Conservation (phyloP, 2,888 invertebrate genomes). For the Schizotus pectinicornis region DNA sequence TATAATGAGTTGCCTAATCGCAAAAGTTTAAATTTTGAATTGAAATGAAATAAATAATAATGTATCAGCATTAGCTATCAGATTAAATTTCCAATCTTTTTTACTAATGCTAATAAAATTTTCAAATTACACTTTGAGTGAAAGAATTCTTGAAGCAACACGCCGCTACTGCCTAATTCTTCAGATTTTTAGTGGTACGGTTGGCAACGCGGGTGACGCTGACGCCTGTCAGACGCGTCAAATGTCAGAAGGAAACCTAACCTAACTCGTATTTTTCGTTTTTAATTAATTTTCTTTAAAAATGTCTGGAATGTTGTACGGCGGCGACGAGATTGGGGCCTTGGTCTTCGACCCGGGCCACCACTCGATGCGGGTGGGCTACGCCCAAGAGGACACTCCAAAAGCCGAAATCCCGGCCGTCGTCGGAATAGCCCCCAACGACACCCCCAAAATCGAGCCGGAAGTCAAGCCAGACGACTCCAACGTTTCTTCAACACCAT, state of each 20-base stretch:
- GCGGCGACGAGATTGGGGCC: constrained; percentile 98
- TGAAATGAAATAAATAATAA: too few species aligned
- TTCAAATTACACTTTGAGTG: too few species aligned
- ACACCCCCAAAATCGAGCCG: constrained; percentile 71
- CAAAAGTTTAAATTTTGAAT: too few species aligned
- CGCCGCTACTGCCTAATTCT: neutral
- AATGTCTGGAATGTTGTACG: constrained; percentile 78
- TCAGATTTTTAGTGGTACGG: neutral
- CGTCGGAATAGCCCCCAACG: constrained; percentile 81
- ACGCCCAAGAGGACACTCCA: constrained; percentile 98
- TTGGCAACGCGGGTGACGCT: constrained; percentile 15
- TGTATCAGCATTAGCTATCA: too few species aligned
- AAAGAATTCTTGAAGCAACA: neutral
- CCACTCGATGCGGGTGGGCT: constrained; percentile 88
- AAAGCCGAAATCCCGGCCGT: constrained; percentile 97
- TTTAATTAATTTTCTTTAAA: constrained; percentile 20
- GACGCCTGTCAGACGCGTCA: constrained; percentile 21
- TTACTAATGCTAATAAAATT: too few species aligned
- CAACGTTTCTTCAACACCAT: constrained; percentile 47
- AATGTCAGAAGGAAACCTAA: constrained; percentile 22
- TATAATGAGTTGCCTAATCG: too few species aligned
- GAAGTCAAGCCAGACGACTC: constrained; percentile 77
- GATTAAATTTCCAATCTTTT: too few species aligned
- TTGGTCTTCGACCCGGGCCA: constrained; percentile 97
- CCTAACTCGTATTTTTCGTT: constrained; percentile 19